These are phyloP conservation scores for Plotosus lineatus DNA, from an alignment of 2,113 vertebrate species.

Conservation along the genomic window DNA sequence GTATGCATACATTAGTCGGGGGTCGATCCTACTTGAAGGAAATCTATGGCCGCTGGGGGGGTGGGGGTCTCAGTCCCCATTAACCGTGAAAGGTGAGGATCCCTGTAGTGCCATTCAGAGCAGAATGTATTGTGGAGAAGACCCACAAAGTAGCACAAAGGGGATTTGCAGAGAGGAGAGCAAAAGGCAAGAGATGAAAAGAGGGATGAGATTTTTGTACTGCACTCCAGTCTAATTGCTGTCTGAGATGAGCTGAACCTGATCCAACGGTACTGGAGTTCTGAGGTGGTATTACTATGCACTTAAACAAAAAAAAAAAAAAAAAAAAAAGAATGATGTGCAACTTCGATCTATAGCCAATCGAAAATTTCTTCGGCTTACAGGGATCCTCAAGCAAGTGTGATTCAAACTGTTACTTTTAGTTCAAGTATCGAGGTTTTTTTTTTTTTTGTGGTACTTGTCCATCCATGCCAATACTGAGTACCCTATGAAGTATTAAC, in stretches of 20 bases:
- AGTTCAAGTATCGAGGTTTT: neutral
- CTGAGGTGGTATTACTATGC: neutral
- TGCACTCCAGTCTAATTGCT: slow-evolving; percentile 11
- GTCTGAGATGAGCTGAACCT: slow-evolving; percentile 5
- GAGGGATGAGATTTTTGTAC: slow-evolving; percentile 5
- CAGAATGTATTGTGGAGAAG: neutral
- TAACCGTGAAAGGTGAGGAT: too few species aligned
- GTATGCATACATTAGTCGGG: too few species aligned
- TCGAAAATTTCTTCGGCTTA: neutral
- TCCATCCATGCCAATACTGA: too few species aligned
- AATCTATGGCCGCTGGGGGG: too few species aligned
- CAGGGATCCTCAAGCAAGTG: neutral
- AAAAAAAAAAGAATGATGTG: too few species aligned
- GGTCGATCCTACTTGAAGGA: too few species aligned
- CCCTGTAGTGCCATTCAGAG: neutral
- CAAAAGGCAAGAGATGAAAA: slow-evolving; percentile 33
- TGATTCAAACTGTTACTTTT: neutral
- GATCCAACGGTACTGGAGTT: neutral
- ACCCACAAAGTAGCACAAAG: slow-evolving; percentile 2
- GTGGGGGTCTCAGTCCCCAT: too few species aligned
- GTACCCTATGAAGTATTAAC: too few species aligned
- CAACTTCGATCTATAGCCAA: neutral
- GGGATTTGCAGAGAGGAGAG: slow-evolving; percentile 6
- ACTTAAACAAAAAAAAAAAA: neutral
- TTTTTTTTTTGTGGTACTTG: too few species aligned